These are phyloP conservation scores for Balearica regulorum DNA, from an alignment of 2,797 vertebrate species.

Conservation along the genomic window DNA sequence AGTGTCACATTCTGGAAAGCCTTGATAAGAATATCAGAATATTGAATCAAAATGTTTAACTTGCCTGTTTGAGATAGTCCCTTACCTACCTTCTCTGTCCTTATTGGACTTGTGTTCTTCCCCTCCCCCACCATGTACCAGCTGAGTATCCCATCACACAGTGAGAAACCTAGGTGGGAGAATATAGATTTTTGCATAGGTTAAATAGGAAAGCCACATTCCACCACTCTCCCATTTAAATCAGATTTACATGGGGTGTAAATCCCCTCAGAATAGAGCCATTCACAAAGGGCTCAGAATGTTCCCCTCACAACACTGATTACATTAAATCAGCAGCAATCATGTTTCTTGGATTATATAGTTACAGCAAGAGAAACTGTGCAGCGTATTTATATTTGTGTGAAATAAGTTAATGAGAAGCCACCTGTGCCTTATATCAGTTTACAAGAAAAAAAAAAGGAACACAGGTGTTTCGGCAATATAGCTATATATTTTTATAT, in stretches of 20 bases:
- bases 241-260: conserved; percentile 67
- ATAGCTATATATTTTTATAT: conserved; percentile 1
- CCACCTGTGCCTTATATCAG: conserved; percentile 63
- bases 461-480: conserved; percentile 65
- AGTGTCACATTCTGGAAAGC: conserved; percentile 69
- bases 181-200: conserved; percentile 64
- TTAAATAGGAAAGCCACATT: conserved; percentile 65
- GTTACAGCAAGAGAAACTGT: conserved; percentile 55
- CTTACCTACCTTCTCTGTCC: conserved; percentile 22
- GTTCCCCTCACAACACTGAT: conserved; percentile 55
- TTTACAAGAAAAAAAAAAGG: conserved; percentile 31
- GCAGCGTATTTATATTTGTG: conserved; percentile 69
- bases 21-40: conserved; percentile 74
- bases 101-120: conserved; percentile 32
- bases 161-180: conserved; percentile 41
- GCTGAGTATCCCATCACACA: conserved; percentile 41
- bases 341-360: conserved; percentile 62
- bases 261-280: conserved; percentile 60
- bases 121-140: not conserved
- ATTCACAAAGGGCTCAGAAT: conserved; percentile 55
- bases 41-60: conserved; percentile 66
- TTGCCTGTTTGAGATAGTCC: conserved; percentile 50
- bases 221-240: conserved; percentile 61
- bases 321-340: conserved; percentile 66
- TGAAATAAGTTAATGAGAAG: conserved; percentile 71